These are phyloP conservation scores for Protaetia brevitarsis DNA, from an alignment of 1,140 invertebrate species.

Conservation along the genomic window DNA sequence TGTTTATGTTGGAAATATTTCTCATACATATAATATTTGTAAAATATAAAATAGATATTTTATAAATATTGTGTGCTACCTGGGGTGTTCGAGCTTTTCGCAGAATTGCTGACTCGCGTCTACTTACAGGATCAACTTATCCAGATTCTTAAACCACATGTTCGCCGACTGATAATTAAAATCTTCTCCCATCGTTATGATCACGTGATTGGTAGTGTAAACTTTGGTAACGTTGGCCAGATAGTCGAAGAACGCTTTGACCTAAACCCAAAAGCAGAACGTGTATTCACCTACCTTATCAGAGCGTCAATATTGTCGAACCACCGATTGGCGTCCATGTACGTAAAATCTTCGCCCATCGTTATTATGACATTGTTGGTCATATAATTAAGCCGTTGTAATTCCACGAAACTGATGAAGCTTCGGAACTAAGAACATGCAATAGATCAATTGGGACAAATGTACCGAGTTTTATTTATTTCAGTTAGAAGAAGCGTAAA, in stretches of 20 bases:
- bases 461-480: no score
- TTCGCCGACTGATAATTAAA: constrained; percentile 86
- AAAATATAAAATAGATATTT: no score
- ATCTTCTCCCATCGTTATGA: constrained; percentile 92
- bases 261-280: constrained; percentile 47
- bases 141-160: constrained; percentile 83
- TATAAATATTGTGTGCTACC: no score
- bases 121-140: constrained; percentile 81
- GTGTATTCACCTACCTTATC: constrained; percentile 51
- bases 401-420: constrained; percentile 26
- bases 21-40: no score
- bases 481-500: no score
- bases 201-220: constrained; percentile 70
- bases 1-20: no score
- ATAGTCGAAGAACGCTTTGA: constrained; percentile 57
- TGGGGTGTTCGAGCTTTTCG: not conserved
- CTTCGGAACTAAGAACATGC: not conserved
- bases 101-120: not conserved
- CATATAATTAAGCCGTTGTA: constrained; percentile 48
- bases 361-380: constrained; percentile 80
- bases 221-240: constrained; percentile 46
- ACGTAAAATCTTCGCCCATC: constrained; percentile 93
- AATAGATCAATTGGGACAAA: not conserved
- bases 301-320: constrained; percentile 87
- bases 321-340: constrained; percentile 79